phyloP scores from a whole-genome alignment of 2,113 vertebrate species.

The Oncorhynchus tshawytscha region DNA sequence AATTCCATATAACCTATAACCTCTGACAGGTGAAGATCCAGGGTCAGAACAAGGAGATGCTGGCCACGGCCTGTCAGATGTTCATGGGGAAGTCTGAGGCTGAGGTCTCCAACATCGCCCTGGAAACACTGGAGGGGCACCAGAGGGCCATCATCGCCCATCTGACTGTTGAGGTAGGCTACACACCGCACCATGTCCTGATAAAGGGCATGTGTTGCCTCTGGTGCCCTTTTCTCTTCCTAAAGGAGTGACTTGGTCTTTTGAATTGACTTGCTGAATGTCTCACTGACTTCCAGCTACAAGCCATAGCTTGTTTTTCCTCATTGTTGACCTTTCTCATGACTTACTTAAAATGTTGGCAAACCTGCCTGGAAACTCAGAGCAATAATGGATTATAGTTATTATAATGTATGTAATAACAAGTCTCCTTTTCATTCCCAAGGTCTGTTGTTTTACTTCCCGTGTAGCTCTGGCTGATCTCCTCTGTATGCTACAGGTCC shows the following conservation, averaged over 20 bases:
- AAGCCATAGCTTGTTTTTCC: no score
- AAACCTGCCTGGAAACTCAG: no score
- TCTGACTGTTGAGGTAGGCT: conserved; percentile 88
- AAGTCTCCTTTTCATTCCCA: no score
- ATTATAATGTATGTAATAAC: no score
- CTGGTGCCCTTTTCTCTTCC: not conserved
- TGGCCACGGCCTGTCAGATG: conserved; percentile 94
- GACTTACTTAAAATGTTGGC: no score
- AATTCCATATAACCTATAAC: not conserved
- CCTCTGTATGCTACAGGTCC: no score
- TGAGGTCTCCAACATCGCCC: conserved; percentile 85
- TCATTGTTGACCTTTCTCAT: no score
- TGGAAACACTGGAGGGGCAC: conserved; percentile 93
- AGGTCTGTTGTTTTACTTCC: no score
- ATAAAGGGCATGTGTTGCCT: not conserved
- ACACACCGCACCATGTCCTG: not conserved
- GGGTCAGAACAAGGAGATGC: conserved; percentile 97
- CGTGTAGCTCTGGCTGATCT: no score
- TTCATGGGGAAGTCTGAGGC: conserved; percentile 91
- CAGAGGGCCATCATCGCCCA: conserved; percentile 97
- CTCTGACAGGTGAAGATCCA: conserved; percentile 92
- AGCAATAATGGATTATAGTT: no score
- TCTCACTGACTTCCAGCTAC: not conserved
- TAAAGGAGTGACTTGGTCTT: not conserved
- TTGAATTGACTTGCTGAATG: not conserved